Percentiles rank a stretch among this genome's conserved stretches.
Conservation (phyloP, 2,888 invertebrate species). For the Chesias legatella region DNA sequence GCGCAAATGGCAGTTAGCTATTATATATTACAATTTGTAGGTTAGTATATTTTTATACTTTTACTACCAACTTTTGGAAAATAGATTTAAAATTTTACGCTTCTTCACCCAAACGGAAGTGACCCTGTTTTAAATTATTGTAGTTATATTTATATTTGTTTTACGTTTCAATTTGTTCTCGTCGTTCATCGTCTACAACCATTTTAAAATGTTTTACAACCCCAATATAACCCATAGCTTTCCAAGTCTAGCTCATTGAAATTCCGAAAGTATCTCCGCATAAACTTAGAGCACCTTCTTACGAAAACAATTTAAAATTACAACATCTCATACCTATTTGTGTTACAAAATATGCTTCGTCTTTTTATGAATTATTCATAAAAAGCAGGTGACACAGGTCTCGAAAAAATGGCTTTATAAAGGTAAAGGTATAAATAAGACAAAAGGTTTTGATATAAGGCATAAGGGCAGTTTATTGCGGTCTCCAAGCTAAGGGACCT, state of each 20-base stretch:
- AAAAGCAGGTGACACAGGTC: constrained; percentile 39
- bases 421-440: constrained; percentile 33
- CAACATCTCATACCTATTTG: constrained; percentile 45
- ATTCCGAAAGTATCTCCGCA: constrained; percentile 29
- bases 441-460: constrained; percentile 47
- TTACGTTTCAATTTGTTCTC: too few relatives aligned
- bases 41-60: too few relatives aligned
- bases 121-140: too few relatives aligned
- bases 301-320: constrained; percentile 44
- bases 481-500: constrained; percentile 33
- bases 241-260: constrained; percentile 28
- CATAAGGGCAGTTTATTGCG: constrained; percentile 53
- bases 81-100: too few relatives aligned
- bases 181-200: too few relatives aligned
- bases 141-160: too few relatives aligned
- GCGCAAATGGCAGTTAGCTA: too few relatives aligned
- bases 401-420: constrained; percentile 39
- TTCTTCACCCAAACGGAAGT: too few relatives aligned
- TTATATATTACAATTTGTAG: too few relatives aligned
- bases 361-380: constrained; percentile 51
- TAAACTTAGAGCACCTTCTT: constrained; percentile 33
- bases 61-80: too few relatives aligned
- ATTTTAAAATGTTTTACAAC: constrained; percentile 4
- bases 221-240: constrained; percentile 5
- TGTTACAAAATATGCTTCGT: constrained; percentile 43